Evolutionary conservation across 2,888 invertebrate species (phyloP).

Genomic region (Platynereis dumerilii): DNA sequence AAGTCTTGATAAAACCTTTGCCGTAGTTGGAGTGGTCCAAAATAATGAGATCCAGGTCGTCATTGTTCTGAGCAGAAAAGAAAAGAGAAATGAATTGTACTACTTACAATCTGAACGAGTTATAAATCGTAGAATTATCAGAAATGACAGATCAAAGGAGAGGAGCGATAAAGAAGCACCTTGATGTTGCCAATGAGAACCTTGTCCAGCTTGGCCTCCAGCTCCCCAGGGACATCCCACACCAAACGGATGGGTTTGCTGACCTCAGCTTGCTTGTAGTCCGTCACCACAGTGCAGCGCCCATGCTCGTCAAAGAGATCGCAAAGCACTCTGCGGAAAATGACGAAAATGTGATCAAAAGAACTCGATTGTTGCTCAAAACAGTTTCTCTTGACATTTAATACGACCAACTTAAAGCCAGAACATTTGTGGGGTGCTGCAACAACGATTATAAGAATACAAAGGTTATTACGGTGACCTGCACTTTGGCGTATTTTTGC

Average conservation of each 20-base stretch:
- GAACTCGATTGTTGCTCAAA: no score
- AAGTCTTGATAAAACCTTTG: conserved; percentile 66
- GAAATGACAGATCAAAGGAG: background rate
- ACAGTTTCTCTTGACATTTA: no score
- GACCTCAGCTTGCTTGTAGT: conserved; percentile 45
- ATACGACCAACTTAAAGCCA: no score
- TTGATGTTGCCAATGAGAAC: conserved; percentile 49
- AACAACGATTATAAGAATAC: no score
- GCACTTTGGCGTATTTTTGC: no score
- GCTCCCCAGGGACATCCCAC: conserved; percentile 59
- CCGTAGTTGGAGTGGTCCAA: conserved; percentile 64
- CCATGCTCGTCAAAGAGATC: conserved; percentile 54
- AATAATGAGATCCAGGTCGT: conserved; percentile 64
- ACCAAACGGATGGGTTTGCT: conserved; percentile 51
- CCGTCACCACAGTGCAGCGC: conserved; percentile 55
- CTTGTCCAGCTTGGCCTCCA: conserved; percentile 45
- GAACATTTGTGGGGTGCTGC: no score
- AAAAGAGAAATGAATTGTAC: background rate
- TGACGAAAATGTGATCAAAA: no score
- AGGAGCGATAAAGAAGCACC: conserved; percentile 32
- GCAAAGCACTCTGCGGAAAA: background rate
- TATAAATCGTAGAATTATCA: no score
- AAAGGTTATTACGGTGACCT: no score
- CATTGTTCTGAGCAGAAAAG: conserved; percentile 56
- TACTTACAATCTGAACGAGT: no score